These are phyloP conservation scores for Sarcophaga rosellei DNA, from an alignment of 2,888 invertebrate species.

Conservation along the genomic window DNA sequence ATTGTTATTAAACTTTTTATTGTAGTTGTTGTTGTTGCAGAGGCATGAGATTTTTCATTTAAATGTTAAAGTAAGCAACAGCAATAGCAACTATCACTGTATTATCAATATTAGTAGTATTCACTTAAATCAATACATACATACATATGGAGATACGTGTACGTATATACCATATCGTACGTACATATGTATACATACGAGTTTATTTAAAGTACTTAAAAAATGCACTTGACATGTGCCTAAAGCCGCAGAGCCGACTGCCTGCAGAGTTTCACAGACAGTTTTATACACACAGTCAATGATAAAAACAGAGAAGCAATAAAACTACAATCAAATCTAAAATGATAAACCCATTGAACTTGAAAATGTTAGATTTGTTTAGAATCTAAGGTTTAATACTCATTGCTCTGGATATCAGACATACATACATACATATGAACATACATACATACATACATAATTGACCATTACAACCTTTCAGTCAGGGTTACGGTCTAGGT, in stretches of 20 bases:
- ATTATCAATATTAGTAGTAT: neutral
- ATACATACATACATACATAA: too few relatives aligned
- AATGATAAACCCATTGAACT: neutral
- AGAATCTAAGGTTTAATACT: too few relatives aligned
- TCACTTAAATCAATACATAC: neutral
- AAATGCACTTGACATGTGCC: conserved; percentile 54
- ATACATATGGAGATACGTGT: too few relatives aligned
- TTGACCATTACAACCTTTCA: too few relatives aligned
- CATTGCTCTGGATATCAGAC: too few relatives aligned
- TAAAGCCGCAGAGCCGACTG: conserved; percentile 8
- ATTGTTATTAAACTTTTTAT: conserved; percentile 1
- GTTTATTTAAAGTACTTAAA: conserved; percentile 15
- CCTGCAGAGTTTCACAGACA: conserved; percentile 24
- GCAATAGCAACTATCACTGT: neutral
- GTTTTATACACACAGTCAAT: conserved; percentile 7
- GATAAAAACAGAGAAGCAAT: conserved; percentile 35
- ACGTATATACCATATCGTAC: too few relatives aligned
- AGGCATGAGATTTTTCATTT: neutral
- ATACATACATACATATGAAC: too few relatives aligned
- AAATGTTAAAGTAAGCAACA: conserved; percentile 1
- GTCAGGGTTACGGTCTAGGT: too few relatives aligned
- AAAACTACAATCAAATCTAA: conserved; percentile 31
- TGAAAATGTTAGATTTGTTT: neutral
- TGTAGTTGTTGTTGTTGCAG: neutral
- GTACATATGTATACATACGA: neutral